A percentile compares a stretch with the other conserved stretches of the same genome.
Evolutionary conservation across 2,113 vertebrate species (phyloP).

Genomic region (Progne subis): DNA sequence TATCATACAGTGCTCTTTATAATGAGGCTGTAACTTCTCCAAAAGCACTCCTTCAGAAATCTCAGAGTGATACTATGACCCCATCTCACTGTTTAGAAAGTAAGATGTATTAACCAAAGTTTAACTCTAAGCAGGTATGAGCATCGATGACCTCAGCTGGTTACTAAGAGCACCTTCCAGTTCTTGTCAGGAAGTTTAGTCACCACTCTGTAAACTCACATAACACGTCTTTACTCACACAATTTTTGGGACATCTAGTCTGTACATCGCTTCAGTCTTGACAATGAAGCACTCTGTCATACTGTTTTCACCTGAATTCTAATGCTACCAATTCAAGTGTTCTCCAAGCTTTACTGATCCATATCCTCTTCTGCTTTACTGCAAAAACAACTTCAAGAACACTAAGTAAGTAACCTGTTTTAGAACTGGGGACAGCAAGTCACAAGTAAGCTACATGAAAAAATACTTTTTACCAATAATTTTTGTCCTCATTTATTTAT

Average conservation of each 20-base stretch:
- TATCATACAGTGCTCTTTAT: background rate
- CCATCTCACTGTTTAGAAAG: background rate
- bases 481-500: constrained; percentile 55
- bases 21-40: background rate
- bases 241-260: background rate
- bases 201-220: background rate
- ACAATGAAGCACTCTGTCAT: background rate
- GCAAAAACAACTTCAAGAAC: background rate
- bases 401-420: background rate
- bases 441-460: background rate
- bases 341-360: background rate
- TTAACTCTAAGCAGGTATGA: no score
- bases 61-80: background rate
- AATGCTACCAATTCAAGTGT: background rate
- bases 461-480: constrained; percentile 18
- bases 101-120: background rate
- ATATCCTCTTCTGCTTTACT: background rate
- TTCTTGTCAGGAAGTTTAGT: background rate
- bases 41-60: background rate
- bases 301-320: background rate
- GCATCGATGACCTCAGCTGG: background rate
- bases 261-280: background rate
- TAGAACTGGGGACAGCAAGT: background rate
- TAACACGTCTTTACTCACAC: background rate
- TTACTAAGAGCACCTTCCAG: background rate